Evolutionary conservation across 2,113 vertebrate species (phyloP).

Genomic region (Dinomys branickii): DNA sequence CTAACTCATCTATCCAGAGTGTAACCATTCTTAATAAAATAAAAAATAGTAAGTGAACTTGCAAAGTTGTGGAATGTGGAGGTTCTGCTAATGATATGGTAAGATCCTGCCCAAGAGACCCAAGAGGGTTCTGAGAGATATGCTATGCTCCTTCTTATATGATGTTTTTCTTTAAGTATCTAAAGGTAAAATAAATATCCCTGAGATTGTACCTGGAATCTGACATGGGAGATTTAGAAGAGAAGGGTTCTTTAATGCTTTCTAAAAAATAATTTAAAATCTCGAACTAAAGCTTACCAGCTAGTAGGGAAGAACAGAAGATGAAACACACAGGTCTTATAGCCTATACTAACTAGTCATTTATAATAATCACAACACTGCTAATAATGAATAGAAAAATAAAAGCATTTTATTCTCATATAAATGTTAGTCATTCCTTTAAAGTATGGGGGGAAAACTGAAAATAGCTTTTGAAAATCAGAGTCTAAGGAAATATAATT

Average conservation of each 20-base stretch:
- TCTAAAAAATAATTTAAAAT: neutral
- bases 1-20: neutral
- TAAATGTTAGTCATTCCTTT: conserved; percentile 5
- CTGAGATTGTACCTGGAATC: neutral
- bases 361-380: neutral
- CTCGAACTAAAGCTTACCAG: neutral
- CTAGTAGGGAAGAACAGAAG: neutral
- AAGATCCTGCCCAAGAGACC: neutral
- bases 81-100: neutral
- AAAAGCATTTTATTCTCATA: neutral
- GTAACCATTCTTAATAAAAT: neutral
- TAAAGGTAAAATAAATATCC: neutral
- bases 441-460: neutral
- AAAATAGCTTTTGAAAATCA: conserved; percentile 26
- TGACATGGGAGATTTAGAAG: neutral
- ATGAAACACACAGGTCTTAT: neutral
- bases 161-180: neutral
- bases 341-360: neutral
- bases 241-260: neutral
- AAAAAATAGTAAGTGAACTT: neutral
- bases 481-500: neutral
- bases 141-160: neutral
- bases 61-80: neutral
- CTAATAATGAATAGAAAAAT: neutral
- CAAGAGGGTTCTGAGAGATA: neutral